These are phyloP conservation scores for Tetramorium bicarinatum DNA, from an alignment of 2,888 invertebrate species.

Conservation along the genomic window DNA sequence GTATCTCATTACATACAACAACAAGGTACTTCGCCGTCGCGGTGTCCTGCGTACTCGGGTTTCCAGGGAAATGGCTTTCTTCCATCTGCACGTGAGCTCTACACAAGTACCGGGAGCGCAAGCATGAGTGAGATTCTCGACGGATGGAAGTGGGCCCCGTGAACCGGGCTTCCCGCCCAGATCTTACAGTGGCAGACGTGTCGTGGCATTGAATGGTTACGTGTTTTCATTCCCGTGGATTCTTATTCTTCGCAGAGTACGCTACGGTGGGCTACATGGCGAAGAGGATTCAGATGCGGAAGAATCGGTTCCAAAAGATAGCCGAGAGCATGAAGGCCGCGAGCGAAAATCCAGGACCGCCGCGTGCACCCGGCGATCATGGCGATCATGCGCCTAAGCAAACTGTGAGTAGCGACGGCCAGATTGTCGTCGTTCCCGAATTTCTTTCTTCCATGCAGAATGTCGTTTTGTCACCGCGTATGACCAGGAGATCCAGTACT, in stretches of 20 bases:
- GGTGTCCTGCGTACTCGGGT: slow-evolving; percentile 28
- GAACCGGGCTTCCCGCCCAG: slow-evolving; percentile 45
- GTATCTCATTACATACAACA: slow-evolving; percentile 43
- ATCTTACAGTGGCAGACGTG: slow-evolving; percentile 55
- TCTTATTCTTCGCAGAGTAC: slow-evolving; percentile 91
- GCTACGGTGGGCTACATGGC: slow-evolving; percentile 99
- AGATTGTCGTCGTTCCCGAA: slow-evolving; percentile 61
- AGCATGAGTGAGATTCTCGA: slow-evolving; percentile 56
- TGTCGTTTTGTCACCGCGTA: slow-evolving; percentile 41
- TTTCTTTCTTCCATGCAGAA: slow-evolving; percentile 63
- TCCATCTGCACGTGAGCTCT: slow-evolving; percentile 59
- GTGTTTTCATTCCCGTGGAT: slow-evolving; percentile 60
- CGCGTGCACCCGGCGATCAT: slow-evolving; percentile 89
- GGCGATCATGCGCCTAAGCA: slow-evolving; percentile 92
- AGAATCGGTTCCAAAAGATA: slow-evolving; percentile 97
- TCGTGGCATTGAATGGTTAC: slow-evolving; percentile 46
- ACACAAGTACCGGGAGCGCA: slow-evolving; percentile 56
- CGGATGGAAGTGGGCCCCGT: slow-evolving; percentile 54
- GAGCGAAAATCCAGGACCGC: slow-evolving; percentile 89
- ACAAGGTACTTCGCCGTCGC: slow-evolving; percentile 51
- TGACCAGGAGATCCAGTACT: slow-evolving; percentile 43
- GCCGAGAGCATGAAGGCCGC: slow-evolving; percentile 96
- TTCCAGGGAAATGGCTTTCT: slow-evolving; percentile 53
- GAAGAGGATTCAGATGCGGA: slow-evolving; percentile 98
- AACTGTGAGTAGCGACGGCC: slow-evolving; percentile 89